Percentiles rank a stretch among this genome's conserved stretches.
Evolutionary conservation across 2,888 invertebrate genomes (phyloP).

Genomic region (Venustoraphidia nigricollis): DNA sequence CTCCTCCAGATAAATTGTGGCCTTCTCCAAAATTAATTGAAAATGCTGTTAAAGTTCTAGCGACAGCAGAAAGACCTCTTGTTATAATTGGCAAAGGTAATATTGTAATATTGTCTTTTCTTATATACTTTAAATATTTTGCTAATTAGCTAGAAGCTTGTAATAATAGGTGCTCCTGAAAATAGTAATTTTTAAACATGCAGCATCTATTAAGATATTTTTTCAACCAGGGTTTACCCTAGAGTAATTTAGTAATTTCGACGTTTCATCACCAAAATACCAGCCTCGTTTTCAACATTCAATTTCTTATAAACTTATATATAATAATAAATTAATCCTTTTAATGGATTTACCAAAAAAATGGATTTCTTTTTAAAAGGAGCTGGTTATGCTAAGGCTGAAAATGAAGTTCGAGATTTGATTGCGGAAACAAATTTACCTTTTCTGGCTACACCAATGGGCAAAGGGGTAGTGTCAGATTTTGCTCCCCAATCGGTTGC

Average conservation of each 20-base stretch:
- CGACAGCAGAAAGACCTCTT: constrained; percentile 63
- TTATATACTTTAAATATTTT: background rate
- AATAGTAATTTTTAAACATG: too few species aligned
- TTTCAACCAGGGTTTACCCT: too few species aligned
- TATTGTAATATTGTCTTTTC: background rate
- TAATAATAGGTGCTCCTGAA: too few species aligned
- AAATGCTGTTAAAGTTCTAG: constrained; percentile 51
- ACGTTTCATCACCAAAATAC: too few species aligned
- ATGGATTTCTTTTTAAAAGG: constrained; percentile 32
- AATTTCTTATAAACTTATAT: too few species aligned
- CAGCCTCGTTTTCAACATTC: too few species aligned
- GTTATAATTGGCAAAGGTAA: constrained; percentile 69
- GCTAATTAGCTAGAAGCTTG: background rate
- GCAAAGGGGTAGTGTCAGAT: constrained; percentile 66
- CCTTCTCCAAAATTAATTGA: constrained; percentile 57
- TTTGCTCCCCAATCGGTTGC: constrained; percentile 59
- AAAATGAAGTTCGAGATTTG: constrained; percentile 50
- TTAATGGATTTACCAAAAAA: too few species aligned
- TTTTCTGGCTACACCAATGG: constrained; percentile 93
- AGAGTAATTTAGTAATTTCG: too few species aligned
- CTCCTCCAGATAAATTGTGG: constrained; percentile 47
- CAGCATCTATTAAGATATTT: too few species aligned
- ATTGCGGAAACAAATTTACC: constrained; percentile 62
- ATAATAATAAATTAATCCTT: too few species aligned
- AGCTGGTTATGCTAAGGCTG: constrained; percentile 68